A percentile compares a stretch with the other conserved stretches of the same genome.
Evolutionary conservation across 2,797 vertebrate species (phyloP).

Genomic region (Neolamprologus multifasciatus): DNA sequence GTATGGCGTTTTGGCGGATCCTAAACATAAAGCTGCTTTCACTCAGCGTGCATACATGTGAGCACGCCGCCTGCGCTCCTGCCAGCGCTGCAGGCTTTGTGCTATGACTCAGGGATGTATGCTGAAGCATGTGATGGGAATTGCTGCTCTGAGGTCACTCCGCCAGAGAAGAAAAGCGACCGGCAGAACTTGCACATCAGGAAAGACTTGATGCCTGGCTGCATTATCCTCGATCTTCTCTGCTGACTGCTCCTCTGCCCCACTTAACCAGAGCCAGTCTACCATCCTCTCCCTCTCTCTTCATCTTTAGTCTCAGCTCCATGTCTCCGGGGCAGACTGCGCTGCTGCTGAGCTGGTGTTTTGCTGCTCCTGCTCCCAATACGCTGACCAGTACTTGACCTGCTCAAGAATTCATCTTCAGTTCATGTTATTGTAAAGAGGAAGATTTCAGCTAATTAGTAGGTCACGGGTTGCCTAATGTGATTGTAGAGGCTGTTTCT

Average conservation of each 20-base stretch:
- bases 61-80: not conserved
- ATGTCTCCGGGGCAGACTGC: conserved; percentile 33
- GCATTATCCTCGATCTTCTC: conserved; percentile 40
- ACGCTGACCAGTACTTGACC: not conserved
- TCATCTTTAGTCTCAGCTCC: conserved; percentile 5
- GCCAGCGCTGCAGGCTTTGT: conserved; percentile 50
- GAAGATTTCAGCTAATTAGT: not conserved
- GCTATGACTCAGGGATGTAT: conserved; percentile 77
- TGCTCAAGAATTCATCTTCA: not conserved
- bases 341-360: conserved; percentile 26
- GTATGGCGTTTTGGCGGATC: not conserved
- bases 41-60: not conserved
- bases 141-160: conserved; percentile 46
- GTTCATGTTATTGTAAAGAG: not conserved
- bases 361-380: not conserved
- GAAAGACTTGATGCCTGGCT: conserved; percentile 58
- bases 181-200: conserved; percentile 64
- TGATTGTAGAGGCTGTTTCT: not conserved
- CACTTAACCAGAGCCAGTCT: conserved; percentile 48
- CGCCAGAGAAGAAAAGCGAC: conserved; percentile 35
- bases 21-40: not conserved
- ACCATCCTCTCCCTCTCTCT: not conserved
- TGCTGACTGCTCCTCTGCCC: conserved; percentile 45
- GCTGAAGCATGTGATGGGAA: conserved; percentile 64
- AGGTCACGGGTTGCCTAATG: not conserved